A percentile compares a stretch with the other conserved stretches of the same genome.
Evolutionary conservation across 2,888 invertebrate genomes (phyloP).

Genomic region (Spialia ferax): DNA sequence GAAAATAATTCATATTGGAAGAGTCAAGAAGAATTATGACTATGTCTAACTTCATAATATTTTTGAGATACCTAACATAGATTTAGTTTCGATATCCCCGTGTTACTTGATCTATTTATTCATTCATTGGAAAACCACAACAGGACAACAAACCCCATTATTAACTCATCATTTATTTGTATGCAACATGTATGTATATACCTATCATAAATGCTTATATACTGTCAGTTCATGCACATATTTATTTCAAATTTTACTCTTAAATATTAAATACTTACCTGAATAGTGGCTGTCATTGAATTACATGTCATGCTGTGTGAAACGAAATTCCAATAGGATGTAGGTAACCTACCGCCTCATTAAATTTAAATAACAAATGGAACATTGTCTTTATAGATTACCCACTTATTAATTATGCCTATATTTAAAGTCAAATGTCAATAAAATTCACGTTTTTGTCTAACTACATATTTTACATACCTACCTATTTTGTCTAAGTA

Average conservation of each 20-base stretch:
- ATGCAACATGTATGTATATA: not conserved
- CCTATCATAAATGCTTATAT: conserved; percentile 35
- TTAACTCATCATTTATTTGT: conserved; percentile 30
- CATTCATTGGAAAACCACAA: conserved; percentile 15
- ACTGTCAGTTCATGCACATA: conserved; percentile 43
- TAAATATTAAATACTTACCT: too few species aligned
- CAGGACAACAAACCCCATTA: conserved; percentile 8
- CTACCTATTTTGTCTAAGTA: not conserved
- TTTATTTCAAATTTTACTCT: conserved; percentile 5
- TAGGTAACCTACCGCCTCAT: too few species aligned
- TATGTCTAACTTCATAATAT: not conserved
- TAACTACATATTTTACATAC: too few species aligned
- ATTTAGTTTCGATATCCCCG: conserved; percentile 19
- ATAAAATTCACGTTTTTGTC: too few species aligned
- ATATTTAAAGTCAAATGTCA: not conserved
- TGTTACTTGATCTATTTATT: conserved; percentile 17
- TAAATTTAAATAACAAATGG: too few species aligned
- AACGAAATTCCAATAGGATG: conserved; percentile 25
- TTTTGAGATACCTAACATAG: conserved; percentile 15
- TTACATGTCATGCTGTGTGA: conserved; percentile 23
- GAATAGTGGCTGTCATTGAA: not conserved
- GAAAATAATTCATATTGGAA: not conserved
- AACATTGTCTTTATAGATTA: too few species aligned
- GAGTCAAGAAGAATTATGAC: not conserved
- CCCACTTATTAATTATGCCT: too few species aligned